phyloP scores from a whole-genome alignment of 1,140 invertebrate genomes.

The Ceratina japonica region DNA sequence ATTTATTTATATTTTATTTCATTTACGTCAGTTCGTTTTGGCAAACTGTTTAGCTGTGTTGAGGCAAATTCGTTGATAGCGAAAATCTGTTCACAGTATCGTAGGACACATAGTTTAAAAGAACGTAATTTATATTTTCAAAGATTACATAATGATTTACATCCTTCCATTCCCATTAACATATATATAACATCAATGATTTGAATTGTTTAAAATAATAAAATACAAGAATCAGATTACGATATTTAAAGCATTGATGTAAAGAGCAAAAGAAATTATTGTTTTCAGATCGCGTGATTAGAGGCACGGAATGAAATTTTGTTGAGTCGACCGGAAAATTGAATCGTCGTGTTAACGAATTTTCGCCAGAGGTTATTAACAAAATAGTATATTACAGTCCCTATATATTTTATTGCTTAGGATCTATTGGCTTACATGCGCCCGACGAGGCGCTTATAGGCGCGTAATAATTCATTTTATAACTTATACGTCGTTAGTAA shows the following conservation, averaged over 20 bases:
- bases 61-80: constrained; percentile 68
- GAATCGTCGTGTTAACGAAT: constrained; percentile 72
- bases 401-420: constrained; percentile 77
- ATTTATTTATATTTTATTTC: constrained; percentile 56
- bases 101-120: constrained; percentile 33
- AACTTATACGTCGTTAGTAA: constrained; percentile 59
- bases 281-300: constrained; percentile 19
- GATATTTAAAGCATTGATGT: too few species aligned
- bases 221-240: background rate
- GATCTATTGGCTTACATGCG: constrained; percentile 74
- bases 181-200: background rate
- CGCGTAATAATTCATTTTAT: constrained; percentile 63
- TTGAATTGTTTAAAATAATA: too few species aligned
- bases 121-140: background rate
- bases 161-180: too few species aligned
- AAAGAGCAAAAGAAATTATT: background rate
- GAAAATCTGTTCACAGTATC: constrained; percentile 67
- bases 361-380: constrained; percentile 74
- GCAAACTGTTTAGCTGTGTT: constrained; percentile 60
- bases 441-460: constrained; percentile 62
- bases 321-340: constrained; percentile 65
- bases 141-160: too few species aligned
- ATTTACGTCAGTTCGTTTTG: constrained; percentile 63
- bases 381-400: constrained; percentile 79
- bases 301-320: constrained; percentile 67